Conservation (phyloP, 2,888 invertebrate species). For the Cotesia congregata region DNA sequence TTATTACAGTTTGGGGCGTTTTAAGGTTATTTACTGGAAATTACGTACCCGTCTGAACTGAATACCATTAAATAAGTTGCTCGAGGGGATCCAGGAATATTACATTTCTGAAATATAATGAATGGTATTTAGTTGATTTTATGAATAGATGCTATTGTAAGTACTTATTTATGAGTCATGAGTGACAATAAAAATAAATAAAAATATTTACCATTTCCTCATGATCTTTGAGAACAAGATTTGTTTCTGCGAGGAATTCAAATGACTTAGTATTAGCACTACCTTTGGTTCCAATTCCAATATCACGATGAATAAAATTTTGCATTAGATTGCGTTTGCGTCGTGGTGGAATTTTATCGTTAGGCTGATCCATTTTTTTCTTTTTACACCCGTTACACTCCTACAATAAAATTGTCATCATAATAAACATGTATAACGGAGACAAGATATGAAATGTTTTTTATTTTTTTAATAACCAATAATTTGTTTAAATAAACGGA, state of each 20-base stretch:
- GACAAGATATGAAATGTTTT: no score
- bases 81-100: slow-evolving; percentile 81
- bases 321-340: slow-evolving; percentile 56
- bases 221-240: slow-evolving; percentile 75
- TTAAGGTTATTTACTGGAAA: background rate
- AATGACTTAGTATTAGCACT: slow-evolving; percentile 72
- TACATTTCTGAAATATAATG: slow-evolving; percentile 71
- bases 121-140: background rate
- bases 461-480: background rate
- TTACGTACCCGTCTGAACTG: slow-evolving; percentile 81
- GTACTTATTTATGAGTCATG: background rate
- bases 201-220: slow-evolving; percentile 74
- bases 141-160: background rate
- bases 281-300: slow-evolving; percentile 57
- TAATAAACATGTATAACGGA: background rate
- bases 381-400: slow-evolving; percentile 10
- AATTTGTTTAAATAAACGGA: background rate
- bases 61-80: slow-evolving; percentile 91
- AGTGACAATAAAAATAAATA: slow-evolving; percentile 47
- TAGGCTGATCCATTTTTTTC: slow-evolving; percentile 23
- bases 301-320: slow-evolving; percentile 63
- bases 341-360: slow-evolving; percentile 5
- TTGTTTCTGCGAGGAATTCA: slow-evolving; percentile 77
- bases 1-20: no score
- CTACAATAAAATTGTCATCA: slow-evolving; percentile 2